These are phyloP conservation scores for Cichlasoma orientale DNA, from an alignment of 2,797 vertebrate species.

Conservation along the genomic window DNA sequence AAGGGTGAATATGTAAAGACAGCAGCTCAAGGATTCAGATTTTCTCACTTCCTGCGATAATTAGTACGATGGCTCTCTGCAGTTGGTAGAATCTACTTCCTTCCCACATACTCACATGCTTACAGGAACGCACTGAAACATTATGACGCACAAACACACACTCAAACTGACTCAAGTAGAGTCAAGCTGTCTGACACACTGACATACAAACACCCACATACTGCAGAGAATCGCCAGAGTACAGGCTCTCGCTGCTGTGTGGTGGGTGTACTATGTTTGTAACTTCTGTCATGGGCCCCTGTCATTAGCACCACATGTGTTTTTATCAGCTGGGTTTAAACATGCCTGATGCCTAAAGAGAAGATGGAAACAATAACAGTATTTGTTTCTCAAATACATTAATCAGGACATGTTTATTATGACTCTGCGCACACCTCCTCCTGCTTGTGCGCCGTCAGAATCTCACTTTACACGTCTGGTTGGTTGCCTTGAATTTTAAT, in stretches of 20 bases:
- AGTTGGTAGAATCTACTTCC: constrained; percentile 47
- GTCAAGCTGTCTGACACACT: constrained; percentile 73
- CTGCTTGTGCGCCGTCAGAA: constrained; percentile 21
- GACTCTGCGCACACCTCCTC: constrained; percentile 42
- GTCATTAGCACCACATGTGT: constrained; percentile 68
- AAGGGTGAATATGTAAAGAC: constrained; percentile 22
- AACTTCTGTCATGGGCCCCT: constrained; percentile 70
- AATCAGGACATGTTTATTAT: constrained; percentile 68
- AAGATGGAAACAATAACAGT: constrained; percentile 58
- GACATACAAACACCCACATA: constrained; percentile 74
- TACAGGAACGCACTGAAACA: constrained; percentile 46
- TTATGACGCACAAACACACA: constrained; percentile 53
- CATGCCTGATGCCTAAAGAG: constrained; percentile 37
- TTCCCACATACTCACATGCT: constrained; percentile 61
- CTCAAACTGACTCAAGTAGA: constrained; percentile 49
- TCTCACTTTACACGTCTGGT: constrained; percentile 39
- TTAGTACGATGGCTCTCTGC: constrained; percentile 43
- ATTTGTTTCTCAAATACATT: constrained; percentile 70
- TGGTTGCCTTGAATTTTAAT: constrained; percentile 47
- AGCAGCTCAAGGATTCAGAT: constrained; percentile 25
- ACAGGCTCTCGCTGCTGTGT: constrained; percentile 48
- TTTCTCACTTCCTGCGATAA: constrained; percentile 50
- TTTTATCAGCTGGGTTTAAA: constrained; percentile 66
- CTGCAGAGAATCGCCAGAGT: constrained; percentile 55
- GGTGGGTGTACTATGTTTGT: constrained; percentile 72